Evolutionary conservation across 2,888 invertebrate species (phyloP).

Genomic region (Agriopis aurantiaria): DNA sequence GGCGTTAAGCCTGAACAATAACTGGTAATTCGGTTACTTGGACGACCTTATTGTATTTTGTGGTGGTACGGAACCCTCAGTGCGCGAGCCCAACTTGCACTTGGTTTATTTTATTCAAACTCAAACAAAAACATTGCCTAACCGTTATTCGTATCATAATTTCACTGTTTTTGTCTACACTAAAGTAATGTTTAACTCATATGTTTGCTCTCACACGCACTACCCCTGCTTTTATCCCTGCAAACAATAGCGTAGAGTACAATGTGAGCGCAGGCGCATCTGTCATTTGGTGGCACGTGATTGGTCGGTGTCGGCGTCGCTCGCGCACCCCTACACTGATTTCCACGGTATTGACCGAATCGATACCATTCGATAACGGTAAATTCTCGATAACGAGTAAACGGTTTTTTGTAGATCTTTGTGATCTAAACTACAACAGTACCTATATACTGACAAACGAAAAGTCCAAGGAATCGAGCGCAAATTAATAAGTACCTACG

Average conservation of each 20-base stretch:
- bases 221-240: slow-evolving; percentile 68
- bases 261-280: slow-evolving; percentile 78
- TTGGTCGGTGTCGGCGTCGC: slow-evolving; percentile 61
- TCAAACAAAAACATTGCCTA: neutral
- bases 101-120: no score
- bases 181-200: slow-evolving; percentile 66
- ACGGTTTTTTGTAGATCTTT: slow-evolving; percentile 46
- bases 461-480: neutral
- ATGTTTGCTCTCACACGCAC: slow-evolving; percentile 73
- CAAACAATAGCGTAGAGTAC: slow-evolving; percentile 71
- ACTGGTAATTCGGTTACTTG: no score
- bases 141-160: slow-evolving; percentile 46
- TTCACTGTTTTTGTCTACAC: slow-evolving; percentile 58
- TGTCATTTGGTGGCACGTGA: slow-evolving; percentile 64
- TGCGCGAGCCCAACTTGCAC: no score
- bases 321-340: slow-evolving; percentile 78
- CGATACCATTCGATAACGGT: slow-evolving; percentile 77
- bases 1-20: no score
- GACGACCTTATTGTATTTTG: no score
- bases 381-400: slow-evolving; percentile 50
- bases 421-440: neutral
- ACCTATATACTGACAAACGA: neutral
- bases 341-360: slow-evolving; percentile 75
- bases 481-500: neutral
- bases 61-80: no score